Evolutionary conservation across 2,888 invertebrate genomes (phyloP).

Genomic region (Nomada fabriciana): DNA sequence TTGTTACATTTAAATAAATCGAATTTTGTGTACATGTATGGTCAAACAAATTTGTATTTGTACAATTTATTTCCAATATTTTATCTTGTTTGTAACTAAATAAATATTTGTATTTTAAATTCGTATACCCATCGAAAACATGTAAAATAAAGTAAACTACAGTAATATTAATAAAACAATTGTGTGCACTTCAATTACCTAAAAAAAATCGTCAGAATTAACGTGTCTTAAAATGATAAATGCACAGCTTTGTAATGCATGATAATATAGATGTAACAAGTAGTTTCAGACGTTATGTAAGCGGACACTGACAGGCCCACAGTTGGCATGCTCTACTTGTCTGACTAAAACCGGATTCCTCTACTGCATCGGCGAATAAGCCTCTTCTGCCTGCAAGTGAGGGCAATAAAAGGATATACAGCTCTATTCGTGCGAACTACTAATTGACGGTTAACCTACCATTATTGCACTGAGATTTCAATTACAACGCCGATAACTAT

Average conservation of each 20-base stretch:
- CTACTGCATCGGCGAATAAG: slow-evolving; percentile 38
- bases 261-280: not conserved
- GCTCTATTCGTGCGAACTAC: not conserved
- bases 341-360: slow-evolving; percentile 30
- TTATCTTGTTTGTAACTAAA: not conserved
- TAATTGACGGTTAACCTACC: not conserved
- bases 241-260: not conserved
- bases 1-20: not conserved
- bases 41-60: not conserved
- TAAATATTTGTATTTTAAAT: not conserved
- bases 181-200: no score
- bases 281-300: slow-evolving; percentile 21
- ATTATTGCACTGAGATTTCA: slow-evolving; percentile 5
- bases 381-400: not conserved
- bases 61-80: not conserved
- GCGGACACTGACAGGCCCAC: not conserved
- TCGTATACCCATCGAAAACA: not conserved
- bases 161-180: no score
- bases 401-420: not conserved
- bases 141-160: not conserved
- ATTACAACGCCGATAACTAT: not conserved
- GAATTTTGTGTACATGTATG: not conserved
- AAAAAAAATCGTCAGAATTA: not conserved
- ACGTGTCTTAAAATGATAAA: not conserved
- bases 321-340: slow-evolving; percentile 18